Conservation (phyloP, 1,140 invertebrate genomes). For the Eriosoma lanigerum region DNA sequence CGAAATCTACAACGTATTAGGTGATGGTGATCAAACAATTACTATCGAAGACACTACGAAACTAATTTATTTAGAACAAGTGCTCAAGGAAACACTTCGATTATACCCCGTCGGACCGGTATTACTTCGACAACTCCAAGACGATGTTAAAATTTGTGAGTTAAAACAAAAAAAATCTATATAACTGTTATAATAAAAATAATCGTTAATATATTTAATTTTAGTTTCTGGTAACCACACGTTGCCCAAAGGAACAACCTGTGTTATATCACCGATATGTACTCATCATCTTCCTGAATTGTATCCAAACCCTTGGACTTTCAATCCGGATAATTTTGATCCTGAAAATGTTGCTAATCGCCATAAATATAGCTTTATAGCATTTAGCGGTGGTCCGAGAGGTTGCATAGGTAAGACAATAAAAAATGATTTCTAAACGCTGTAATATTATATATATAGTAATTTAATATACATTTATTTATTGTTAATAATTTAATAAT, state of each 20-base stretch:
- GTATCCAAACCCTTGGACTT: constrained; percentile 63
- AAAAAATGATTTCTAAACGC: too few species aligned
- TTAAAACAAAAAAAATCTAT: too few species aligned
- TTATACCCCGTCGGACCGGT: constrained; percentile 65
- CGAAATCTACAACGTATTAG: constrained; percentile 62
- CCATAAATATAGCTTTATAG: constrained; percentile 58
- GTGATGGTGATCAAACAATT: constrained; percentile 58
- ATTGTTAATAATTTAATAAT: too few species aligned
- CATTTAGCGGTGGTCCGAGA: constrained; percentile 61
- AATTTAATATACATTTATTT: too few species aligned
- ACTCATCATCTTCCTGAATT: constrained; percentile 61
- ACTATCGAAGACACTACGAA: constrained; percentile 62
- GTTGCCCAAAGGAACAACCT: constrained; percentile 67
- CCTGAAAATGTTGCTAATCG: constrained; percentile 59
- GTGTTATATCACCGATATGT: constrained; percentile 66
- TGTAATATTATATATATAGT: too few species aligned
- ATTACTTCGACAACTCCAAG: constrained; percentile 61
- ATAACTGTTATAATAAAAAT: too few species aligned
- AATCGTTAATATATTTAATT: not conserved
- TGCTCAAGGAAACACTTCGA: constrained; percentile 53
- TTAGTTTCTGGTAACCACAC: constrained; percentile 35
- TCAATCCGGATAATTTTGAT: constrained; percentile 64
- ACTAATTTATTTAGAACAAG: constrained; percentile 54
- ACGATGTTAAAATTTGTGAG: constrained; percentile 61
- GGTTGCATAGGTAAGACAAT: constrained; percentile 61